These are phyloP conservation scores for Acanthosepion pharaonis DNA, from an alignment of 2,888 invertebrate genomes.

Conservation along the genomic window DNA sequence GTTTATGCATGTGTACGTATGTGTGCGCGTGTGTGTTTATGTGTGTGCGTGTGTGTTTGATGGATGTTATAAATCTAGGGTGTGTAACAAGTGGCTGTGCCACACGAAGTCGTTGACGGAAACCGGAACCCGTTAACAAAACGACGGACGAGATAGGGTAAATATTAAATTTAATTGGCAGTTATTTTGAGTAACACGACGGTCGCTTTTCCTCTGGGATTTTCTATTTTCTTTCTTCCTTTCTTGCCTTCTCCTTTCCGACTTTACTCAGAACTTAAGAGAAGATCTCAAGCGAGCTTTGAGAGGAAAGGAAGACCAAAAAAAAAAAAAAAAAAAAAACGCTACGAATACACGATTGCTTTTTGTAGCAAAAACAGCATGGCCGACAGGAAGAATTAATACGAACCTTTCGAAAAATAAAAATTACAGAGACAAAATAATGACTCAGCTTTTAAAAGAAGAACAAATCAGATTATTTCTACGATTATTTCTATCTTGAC, in stretches of 20 bases:
- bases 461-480: too few relatives aligned
- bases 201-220: not conserved
- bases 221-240: not conserved
- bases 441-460: too few relatives aligned
- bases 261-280: not conserved
- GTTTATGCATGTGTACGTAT: not conserved
- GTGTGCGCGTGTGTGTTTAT: not conserved
- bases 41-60: not conserved
- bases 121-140: not conserved
- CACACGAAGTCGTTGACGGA: not conserved
- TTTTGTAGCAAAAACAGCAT: too few relatives aligned
- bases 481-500: too few relatives aligned
- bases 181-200: not conserved
- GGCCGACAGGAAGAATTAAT: too few relatives aligned
- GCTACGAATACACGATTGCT: too few relatives aligned
- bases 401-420: too few relatives aligned
- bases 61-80: not conserved
- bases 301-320: too few relatives aligned
- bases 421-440: too few relatives aligned
- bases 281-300: not conserved
- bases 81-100: not conserved
- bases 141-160: constrained; percentile 2
- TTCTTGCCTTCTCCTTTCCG: not conserved
- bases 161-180: not conserved
- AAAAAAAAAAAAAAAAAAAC: too few relatives aligned